phyloP scores from a whole-genome alignment of 2,888 invertebrate genomes.

The Eristalis pertinax region DNA sequence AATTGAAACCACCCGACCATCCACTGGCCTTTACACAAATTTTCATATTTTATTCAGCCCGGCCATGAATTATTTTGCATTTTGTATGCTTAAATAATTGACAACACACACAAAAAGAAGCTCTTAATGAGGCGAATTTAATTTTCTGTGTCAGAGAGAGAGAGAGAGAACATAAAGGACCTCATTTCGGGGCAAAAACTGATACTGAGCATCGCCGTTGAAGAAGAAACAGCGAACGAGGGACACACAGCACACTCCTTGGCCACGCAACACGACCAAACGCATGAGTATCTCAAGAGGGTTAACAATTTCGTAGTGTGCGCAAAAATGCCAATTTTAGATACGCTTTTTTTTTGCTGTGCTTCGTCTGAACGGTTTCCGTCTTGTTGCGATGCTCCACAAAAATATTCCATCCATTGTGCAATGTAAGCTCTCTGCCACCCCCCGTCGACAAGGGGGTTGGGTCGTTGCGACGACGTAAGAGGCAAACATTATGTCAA shows the following conservation, averaged over 20 bases:
- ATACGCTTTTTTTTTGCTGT: neutral
- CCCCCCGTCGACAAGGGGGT: neutral
- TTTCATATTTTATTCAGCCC: constrained; percentile 54
- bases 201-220: neutral
- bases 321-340: constrained; percentile 16
- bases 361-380: neutral
- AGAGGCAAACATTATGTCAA: constrained; percentile 5
- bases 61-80: constrained; percentile 63
- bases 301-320: neutral
- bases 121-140: constrained; percentile 60
- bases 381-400: neutral
- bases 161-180: constrained; percentile 6
- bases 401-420: neutral
- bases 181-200: constrained; percentile 33
- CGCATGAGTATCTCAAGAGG: neutral
- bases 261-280: neutral
- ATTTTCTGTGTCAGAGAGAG: constrained; percentile 58
- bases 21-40: constrained; percentile 14
- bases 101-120: constrained; percentile 9
- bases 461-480: neutral
- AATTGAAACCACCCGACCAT: constrained; percentile 25
- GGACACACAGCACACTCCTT: neutral
- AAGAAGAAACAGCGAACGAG: neutral
- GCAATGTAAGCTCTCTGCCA: neutral
- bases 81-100: constrained; percentile 50